phyloP scores from a whole-genome alignment of 2,888 invertebrate genomes.

The Andricus quercusramuli region DNA sequence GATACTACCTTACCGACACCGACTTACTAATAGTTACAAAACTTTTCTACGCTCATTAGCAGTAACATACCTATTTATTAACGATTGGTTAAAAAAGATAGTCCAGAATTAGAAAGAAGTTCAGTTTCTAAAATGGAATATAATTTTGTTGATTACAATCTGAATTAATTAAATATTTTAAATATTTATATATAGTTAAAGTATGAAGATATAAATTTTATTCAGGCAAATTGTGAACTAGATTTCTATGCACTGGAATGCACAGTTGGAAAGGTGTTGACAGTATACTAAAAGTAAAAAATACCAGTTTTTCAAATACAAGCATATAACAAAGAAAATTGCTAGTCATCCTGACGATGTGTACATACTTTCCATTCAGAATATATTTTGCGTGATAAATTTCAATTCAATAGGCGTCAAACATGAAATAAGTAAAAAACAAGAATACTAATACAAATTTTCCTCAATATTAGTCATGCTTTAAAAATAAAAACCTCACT shows the following conservation, averaged over 20 bases:
- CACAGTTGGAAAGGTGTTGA: neutral
- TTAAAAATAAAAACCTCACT: too few species aligned
- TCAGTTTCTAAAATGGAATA: too few species aligned
- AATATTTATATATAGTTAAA: too few species aligned
- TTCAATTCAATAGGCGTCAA: neutral
- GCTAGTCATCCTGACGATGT: neutral
- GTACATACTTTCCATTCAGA: too few species aligned
- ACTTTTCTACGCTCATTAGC: neutral
- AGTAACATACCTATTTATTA: neutral
- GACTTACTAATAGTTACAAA: neutral
- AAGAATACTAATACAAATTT: too few species aligned
- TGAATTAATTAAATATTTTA: neutral
- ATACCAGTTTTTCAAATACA: neutral
- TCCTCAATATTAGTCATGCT: too few species aligned
- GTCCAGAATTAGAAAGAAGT: neutral
- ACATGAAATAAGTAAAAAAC: neutral
- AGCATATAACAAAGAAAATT: neutral
- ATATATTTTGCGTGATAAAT: neutral
- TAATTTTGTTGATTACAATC: too few species aligned
- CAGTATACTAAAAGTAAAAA: neutral
- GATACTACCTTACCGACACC: neutral
- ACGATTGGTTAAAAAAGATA: neutral
- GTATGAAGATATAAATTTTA: neutral
- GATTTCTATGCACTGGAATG: neutral
- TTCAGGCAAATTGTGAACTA: neutral